Conservation (phyloP, 2,888 invertebrate genomes). For the Andrena hattorfiana region DNA sequence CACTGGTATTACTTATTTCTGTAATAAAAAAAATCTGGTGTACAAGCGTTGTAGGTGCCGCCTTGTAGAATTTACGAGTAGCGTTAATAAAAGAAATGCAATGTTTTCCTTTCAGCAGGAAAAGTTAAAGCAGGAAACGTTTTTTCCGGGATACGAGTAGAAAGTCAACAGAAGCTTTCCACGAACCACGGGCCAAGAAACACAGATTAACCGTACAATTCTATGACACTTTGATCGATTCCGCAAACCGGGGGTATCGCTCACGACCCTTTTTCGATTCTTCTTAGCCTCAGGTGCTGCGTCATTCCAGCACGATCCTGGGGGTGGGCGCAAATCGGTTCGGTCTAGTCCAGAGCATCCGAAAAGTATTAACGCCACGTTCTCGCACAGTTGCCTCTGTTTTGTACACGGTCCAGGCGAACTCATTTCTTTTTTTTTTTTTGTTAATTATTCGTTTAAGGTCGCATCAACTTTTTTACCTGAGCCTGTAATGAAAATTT, state of each 20-base stretch:
- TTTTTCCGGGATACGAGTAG: background rate
- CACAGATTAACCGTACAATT: constrained; percentile 14
- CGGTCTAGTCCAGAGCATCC: constrained; percentile 1
- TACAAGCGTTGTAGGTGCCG: background rate
- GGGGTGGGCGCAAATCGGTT: background rate
- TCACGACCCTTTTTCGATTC: constrained; percentile 12
- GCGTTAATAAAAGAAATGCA: background rate
- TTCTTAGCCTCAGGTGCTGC: constrained; percentile 13
- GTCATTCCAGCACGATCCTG: background rate
- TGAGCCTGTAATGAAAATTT: too few relatives aligned
- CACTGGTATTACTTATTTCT: background rate
- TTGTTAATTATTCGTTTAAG: too few relatives aligned
- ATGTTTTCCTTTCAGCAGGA: background rate
- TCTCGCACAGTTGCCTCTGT: background rate
- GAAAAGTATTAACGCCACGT: background rate
- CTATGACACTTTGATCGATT: constrained; percentile 31
- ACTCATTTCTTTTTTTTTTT: too few relatives aligned
- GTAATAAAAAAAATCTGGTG: background rate
- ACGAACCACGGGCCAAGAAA: constrained; percentile 5
- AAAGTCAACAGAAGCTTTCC: constrained; percentile 11
- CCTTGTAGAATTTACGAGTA: background rate
- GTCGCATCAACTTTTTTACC: too few relatives aligned
- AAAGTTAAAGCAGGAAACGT: background rate
- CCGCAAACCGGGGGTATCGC: constrained; percentile 9
- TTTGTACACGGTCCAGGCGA: background rate